Conservation (phyloP, 2,888 invertebrate species). For the Pyrrhosoma nymphula region DNA sequence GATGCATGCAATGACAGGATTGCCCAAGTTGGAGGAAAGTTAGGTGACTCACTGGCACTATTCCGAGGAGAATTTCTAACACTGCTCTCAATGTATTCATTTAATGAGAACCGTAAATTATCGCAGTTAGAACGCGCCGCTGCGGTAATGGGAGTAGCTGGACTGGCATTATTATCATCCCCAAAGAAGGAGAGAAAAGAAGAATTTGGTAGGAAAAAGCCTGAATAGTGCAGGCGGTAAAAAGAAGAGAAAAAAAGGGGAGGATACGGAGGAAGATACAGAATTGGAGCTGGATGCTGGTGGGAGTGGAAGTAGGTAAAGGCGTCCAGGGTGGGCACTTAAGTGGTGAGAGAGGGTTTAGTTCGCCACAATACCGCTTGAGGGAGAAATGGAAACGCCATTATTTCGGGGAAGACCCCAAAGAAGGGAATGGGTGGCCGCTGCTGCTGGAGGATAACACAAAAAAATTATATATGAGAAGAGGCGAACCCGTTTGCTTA, state of each 20-base stretch:
- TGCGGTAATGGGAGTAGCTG: no score
- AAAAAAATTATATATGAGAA: neutral
- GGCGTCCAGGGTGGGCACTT: neutral
- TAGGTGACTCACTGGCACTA: no score
- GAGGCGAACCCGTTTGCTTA: constrained; percentile 26
- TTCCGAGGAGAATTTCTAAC: no score
- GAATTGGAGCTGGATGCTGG: neutral
- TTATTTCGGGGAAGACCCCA: constrained; percentile 40
- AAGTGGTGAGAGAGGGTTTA: neutral
- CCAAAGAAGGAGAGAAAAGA: neutral
- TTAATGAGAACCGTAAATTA: no score
- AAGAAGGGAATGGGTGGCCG: neutral
- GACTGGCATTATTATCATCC: no score
- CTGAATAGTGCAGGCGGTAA: neutral
- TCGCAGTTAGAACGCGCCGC: no score
- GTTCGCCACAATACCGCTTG: constrained; percentile 48
- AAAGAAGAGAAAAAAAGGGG: neutral
- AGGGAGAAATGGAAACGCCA: constrained; percentile 31
- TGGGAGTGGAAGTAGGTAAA: neutral
- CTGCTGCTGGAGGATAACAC: neutral
- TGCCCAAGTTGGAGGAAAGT: no score
- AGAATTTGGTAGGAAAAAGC: neutral
- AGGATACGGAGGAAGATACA: neutral
- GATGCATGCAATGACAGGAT: no score
- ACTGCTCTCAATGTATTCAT: no score